These are phyloP conservation scores for Diceros bicornis DNA, from an alignment of 2,797 vertebrate species.

Conservation along the genomic window DNA sequence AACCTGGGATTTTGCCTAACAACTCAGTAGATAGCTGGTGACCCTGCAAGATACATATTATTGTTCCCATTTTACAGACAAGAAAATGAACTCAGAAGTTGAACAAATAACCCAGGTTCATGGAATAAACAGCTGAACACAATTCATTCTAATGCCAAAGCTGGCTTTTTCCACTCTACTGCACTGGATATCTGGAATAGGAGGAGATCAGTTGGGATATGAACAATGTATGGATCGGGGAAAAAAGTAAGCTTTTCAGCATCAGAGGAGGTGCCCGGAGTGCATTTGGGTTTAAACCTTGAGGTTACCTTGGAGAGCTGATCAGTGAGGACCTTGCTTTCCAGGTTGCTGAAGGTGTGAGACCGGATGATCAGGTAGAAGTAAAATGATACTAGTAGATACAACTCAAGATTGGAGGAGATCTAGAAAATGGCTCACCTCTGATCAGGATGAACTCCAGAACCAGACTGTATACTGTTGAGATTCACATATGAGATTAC, in stretches of 20 bases:
- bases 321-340: conserved; percentile 11
- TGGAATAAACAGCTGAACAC: neutral
- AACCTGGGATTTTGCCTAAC: conserved; percentile 14
- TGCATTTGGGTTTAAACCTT: conserved; percentile 40
- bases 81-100: conserved; percentile 52
- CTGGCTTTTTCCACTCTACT: neutral
- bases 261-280: neutral
- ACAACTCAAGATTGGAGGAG: conserved; percentile 15
- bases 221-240: neutral
- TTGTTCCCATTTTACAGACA: conserved; percentile 18
- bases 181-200: neutral
- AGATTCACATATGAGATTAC: neutral
- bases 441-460: conserved; percentile 30
- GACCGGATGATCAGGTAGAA: conserved; percentile 27
- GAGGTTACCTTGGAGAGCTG: neutral
- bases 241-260: neutral
- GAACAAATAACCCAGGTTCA: conserved; percentile 35
- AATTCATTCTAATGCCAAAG: conserved; percentile 8
- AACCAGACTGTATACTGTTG: conserved; percentile 47
- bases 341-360: neutral
- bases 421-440: conserved; percentile 32
- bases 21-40: neutral
- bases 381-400: neutral
- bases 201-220: neutral
- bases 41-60: conserved; percentile 29